Conservation (phyloP, 1,140 invertebrate species). For the Schlechtendalia chinensis region DNA sequence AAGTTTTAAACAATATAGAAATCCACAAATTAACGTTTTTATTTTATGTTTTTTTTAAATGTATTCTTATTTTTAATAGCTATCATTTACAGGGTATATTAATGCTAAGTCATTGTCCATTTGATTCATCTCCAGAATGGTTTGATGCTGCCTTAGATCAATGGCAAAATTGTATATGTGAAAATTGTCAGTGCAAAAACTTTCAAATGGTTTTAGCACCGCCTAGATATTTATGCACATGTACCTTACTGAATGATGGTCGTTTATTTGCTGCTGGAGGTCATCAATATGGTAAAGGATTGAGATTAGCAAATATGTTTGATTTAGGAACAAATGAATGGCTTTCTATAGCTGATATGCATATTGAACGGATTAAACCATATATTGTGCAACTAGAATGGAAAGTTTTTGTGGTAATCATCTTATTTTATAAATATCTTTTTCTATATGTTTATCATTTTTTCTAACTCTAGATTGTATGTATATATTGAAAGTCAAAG, state of each 20-base stretch:
- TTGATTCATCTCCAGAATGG: conserved; percentile 13
- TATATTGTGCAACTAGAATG: conserved; percentile 1
- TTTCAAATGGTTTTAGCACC: conserved; percentile 1
- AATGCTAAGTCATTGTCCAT: conserved; percentile 21
- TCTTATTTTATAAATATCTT: neutral
- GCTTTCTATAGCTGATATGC: neutral
- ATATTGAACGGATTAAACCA: conserved; percentile 4
- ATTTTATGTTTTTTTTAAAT: no score
- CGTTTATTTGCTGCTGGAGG: conserved; percentile 28
- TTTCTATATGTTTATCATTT: neutral
- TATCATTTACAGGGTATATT: conserved; percentile 1
- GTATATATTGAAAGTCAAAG: no score
- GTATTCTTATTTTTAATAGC: neutral
- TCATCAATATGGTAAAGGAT: neutral
- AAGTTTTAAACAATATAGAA: no score
- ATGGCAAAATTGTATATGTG: conserved; percentile 30
- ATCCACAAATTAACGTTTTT: no score
- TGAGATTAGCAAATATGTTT: neutral
- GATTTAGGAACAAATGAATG: neutral
- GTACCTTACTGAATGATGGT: neutral
- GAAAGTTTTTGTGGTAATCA: conserved; percentile 25
- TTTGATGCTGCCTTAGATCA: conserved; percentile 14
- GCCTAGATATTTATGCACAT: neutral
- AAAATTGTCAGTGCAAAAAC: conserved; percentile 20
- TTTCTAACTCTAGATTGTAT: neutral